Conservation (phyloP, 2,797 vertebrate species). For the Ataeniobius toweri region DNA sequence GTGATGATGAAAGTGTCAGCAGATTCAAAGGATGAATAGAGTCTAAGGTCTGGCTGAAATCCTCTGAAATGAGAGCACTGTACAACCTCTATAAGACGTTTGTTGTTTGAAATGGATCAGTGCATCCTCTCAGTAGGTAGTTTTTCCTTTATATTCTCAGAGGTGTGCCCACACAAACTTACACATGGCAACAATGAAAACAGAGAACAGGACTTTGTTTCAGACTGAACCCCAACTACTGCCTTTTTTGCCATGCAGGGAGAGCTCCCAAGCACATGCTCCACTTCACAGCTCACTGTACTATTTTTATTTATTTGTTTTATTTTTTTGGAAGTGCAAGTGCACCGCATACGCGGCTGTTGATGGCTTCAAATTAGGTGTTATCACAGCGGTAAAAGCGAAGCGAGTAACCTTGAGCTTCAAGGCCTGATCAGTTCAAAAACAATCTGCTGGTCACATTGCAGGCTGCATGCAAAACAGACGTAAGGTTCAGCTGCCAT, state of each 20-base stretch:
- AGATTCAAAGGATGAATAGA: conserved; percentile 4
- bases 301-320: not conserved
- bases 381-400: conserved; percentile 46
- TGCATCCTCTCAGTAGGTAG: conserved; percentile 16
- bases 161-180: conserved; percentile 16
- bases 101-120: conserved; percentile 36
- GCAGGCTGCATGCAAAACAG: conserved; percentile 60
- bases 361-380: conserved; percentile 53
- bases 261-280: conserved; percentile 19
- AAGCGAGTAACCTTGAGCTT: conserved; percentile 55
- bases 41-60: conserved; percentile 20
- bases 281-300: conserved; percentile 24
- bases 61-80: conserved; percentile 30
- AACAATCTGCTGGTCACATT: conserved; percentile 49
- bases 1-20: conserved; percentile 9
- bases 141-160: conserved; percentile 18
- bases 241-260: conserved; percentile 3
- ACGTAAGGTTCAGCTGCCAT: not conserved
- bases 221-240: conserved; percentile 33
- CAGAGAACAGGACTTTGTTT: conserved; percentile 27
- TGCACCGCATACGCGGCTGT: not conserved
- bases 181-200: conserved; percentile 14
- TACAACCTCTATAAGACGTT: conserved; percentile 16
- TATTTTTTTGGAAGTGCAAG: conserved; percentile 4
- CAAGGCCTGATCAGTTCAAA: conserved; percentile 27